phyloP scores from a whole-genome alignment of 2,888 invertebrate genomes.

The Syrista parreyssii region DNA sequence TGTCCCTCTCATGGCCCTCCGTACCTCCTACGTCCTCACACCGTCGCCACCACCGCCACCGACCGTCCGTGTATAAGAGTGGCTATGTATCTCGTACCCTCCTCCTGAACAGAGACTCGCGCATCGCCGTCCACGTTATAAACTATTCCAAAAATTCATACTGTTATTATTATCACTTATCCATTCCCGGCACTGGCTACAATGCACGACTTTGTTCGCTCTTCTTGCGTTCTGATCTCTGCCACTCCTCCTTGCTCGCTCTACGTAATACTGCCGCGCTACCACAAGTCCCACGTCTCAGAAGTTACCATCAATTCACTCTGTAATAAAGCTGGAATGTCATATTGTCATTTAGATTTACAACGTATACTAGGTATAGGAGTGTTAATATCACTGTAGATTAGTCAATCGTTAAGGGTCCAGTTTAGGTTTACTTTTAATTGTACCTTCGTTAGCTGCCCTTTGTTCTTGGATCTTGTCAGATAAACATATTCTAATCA shows the following conservation, averaged over 20 bases:
- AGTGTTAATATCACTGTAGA: background rate
- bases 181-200: conserved; percentile 38
- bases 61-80: conserved; percentile 33
- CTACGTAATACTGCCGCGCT: background rate
- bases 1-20: conserved; percentile 8
- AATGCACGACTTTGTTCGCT: conserved; percentile 38
- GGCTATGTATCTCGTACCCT: conserved; percentile 15
- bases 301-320: background rate
- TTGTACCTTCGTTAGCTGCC: background rate
- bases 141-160: conserved; percentile 56
- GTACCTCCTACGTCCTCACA: conserved; percentile 2
- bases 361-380: background rate
- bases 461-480: background rate
- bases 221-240: conserved; percentile 9
- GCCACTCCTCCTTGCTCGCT: background rate
- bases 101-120: conserved; percentile 20
- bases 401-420: background rate
- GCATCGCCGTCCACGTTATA: conserved; percentile 31
- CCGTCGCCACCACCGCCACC: conserved; percentile 26
- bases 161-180: conserved; percentile 55
- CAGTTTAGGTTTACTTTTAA: background rate
- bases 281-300: background rate
- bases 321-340: background rate
- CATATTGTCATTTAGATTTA: no score
- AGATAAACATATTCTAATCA: background rate